These are phyloP conservation scores for Eremobia ochroleuca DNA, from an alignment of 2,888 invertebrate genomes.

Conservation along the genomic window DNA sequence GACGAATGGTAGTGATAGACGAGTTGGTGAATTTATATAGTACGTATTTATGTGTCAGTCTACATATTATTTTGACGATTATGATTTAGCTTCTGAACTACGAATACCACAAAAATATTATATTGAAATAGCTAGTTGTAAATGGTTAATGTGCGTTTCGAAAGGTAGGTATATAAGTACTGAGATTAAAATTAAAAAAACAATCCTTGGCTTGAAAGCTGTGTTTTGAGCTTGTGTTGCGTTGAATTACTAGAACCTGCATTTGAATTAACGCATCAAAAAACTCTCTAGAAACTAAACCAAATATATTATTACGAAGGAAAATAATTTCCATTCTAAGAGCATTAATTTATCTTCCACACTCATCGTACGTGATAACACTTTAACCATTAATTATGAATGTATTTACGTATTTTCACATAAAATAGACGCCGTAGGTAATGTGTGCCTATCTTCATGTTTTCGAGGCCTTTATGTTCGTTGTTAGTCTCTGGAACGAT, in stretches of 20 bases:
- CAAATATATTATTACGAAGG: slow-evolving; percentile 19
- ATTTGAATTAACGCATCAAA: slow-evolving; percentile 1
- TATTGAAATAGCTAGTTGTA: neutral
- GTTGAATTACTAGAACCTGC: neutral
- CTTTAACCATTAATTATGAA: slow-evolving; percentile 57
- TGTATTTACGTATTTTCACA: slow-evolving; percentile 46
- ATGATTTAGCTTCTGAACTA: neutral
- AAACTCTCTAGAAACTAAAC: slow-evolving; percentile 1
- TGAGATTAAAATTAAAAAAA: neutral
- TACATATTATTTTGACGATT: neutral
- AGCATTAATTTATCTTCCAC: slow-evolving; percentile 50
- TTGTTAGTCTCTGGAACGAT: slow-evolving; percentile 39
- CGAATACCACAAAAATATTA: neutral
- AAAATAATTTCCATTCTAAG: slow-evolving; percentile 28
- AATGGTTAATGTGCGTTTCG: neutral
- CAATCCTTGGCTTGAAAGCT: neutral
- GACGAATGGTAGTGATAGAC: neutral
- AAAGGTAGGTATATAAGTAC: neutral
- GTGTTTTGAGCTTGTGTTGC: too few relatives aligned
- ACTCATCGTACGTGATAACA: slow-evolving; percentile 56
- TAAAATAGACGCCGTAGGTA: slow-evolving; percentile 31
- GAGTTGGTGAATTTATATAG: neutral
- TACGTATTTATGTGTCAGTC: neutral
- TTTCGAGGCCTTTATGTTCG: slow-evolving; percentile 37
- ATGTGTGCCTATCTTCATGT: slow-evolving; percentile 40